A percentile compares a stretch with the other conserved stretches of the same genome.
Evolutionary conservation across 2,797 vertebrate species (phyloP).

Genomic region (Triplophysa yarkandensis): DNA sequence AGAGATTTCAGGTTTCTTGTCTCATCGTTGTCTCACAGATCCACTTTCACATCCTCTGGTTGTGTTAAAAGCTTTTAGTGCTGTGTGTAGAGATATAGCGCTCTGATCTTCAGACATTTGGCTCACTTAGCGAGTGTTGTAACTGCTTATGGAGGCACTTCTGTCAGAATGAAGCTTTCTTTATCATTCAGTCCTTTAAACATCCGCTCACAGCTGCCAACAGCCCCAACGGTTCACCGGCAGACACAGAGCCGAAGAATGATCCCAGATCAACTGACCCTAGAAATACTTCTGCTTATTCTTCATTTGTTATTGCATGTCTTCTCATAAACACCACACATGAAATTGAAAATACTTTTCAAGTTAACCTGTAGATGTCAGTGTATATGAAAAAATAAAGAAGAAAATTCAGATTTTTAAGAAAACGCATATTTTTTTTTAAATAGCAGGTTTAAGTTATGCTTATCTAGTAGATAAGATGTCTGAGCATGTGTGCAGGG

Average conservation of each 20-base stretch:
- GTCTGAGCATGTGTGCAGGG: constrained; percentile 28
- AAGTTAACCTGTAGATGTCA: not conserved
- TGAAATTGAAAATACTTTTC: not conserved
- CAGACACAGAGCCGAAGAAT: constrained; percentile 3
- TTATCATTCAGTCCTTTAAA: constrained; percentile 60
- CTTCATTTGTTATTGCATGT: not conserved
- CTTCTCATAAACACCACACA: constrained; percentile 7
- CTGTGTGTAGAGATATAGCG: constrained; percentile 62
- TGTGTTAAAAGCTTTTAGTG: constrained; percentile 67
- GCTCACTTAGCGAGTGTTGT: constrained; percentile 68
- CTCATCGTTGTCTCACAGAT: constrained; percentile 8
- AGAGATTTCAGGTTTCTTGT: too few relatives aligned
- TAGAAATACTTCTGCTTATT: not conserved
- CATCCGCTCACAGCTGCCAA: constrained; percentile 55
- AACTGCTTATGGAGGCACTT: constrained; percentile 76
- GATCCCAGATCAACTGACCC: not conserved
- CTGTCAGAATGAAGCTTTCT: constrained; percentile 70
- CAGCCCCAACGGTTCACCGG: constrained; percentile 20
- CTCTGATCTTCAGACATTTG: constrained; percentile 70
- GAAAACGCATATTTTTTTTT: constrained; percentile 10
- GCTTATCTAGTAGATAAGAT: constrained; percentile 28
- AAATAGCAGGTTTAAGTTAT: constrained; percentile 28
- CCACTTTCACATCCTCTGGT: constrained; percentile 53
- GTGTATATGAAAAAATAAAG: not conserved
- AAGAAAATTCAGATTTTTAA: not conserved